Conservation (phyloP, 2,113 vertebrate species). For the Otus sunia region DNA sequence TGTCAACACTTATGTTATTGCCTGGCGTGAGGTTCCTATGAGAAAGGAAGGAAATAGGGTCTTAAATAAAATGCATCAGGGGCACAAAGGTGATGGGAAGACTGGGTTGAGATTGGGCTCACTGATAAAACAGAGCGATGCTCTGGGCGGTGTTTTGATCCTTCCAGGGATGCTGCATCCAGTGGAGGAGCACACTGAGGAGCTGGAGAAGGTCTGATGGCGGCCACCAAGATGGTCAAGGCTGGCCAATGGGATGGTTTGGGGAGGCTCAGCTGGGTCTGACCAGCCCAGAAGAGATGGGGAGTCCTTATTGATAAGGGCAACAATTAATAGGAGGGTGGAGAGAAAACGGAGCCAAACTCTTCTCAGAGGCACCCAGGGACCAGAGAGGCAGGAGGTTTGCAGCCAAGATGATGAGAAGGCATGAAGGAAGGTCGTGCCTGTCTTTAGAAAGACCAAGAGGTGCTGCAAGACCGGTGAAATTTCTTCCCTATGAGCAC, state of each 20-base stretch:
- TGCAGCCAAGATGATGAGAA: not conserved
- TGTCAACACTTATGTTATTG: rapidly evolving
- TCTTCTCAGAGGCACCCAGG: not conserved
- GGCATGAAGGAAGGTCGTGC: not conserved
- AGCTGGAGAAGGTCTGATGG: not conserved
- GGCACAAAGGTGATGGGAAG: not conserved
- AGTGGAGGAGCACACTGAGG: not conserved
- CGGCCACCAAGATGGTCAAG: not conserved
- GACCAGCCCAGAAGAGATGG: not conserved
- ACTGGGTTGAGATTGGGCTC: rapidly evolving
- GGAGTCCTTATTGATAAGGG: not conserved
- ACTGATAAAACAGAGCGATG: not conserved
- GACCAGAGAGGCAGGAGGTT: not conserved
- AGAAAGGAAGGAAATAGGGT: not conserved
- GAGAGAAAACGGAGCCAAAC: not conserved
- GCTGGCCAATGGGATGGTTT: not conserved
- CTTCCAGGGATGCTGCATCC: not conserved
- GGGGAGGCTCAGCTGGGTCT: not conserved
- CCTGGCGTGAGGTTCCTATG: not conserved
- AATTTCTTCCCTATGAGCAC: rapidly evolving
- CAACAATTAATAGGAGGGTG: not conserved
- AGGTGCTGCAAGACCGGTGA: not conserved
- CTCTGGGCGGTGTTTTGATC: not conserved
- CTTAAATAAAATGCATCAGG: not conserved
- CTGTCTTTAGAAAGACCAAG: not conserved